These are phyloP conservation scores for Oligia strigilis DNA, from an alignment of 2,888 invertebrate genomes.

Conservation along the genomic window DNA sequence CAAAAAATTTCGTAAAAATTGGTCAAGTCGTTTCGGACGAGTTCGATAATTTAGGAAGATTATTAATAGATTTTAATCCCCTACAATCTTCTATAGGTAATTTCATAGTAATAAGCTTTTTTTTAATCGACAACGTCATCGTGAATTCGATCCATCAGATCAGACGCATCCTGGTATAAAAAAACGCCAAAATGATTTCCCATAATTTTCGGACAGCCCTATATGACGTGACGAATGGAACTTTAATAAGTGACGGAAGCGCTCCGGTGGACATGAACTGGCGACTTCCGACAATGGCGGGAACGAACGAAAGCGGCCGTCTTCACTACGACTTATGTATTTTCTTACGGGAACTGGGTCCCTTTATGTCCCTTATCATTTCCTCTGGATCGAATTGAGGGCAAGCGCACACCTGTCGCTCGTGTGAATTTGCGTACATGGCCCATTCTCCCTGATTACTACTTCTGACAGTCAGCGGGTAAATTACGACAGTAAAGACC, in stretches of 20 bases:
- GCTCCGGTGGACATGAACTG: constrained; percentile 64
- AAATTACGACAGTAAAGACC: background rate
- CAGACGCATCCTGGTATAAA: background rate
- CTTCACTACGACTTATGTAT: constrained; percentile 51
- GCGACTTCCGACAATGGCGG: constrained; percentile 66
- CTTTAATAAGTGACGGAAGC: constrained; percentile 70
- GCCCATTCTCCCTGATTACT: background rate
- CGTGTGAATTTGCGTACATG: background rate
- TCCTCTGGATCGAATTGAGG: constrained; percentile 31
- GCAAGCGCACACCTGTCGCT: background rate
- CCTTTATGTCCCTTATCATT: constrained; percentile 41
- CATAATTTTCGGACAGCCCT: constrained; percentile 54
- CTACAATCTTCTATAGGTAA: no score
- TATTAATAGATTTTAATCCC: background rate
- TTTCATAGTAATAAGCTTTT: background rate
- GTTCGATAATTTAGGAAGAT: no score
- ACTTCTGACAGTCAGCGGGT: background rate
- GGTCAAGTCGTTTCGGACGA: no score
- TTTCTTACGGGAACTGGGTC: constrained; percentile 50
- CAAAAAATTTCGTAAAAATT: no score
- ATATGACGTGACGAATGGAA: constrained; percentile 64
- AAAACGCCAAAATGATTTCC: background rate
- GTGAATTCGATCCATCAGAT: background rate
- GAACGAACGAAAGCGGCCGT: constrained; percentile 56
- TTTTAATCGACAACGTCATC: no score